Evolutionary conservation across 1,140 invertebrate species (phyloP).

Genomic region (Diuraphis noxia): DNA sequence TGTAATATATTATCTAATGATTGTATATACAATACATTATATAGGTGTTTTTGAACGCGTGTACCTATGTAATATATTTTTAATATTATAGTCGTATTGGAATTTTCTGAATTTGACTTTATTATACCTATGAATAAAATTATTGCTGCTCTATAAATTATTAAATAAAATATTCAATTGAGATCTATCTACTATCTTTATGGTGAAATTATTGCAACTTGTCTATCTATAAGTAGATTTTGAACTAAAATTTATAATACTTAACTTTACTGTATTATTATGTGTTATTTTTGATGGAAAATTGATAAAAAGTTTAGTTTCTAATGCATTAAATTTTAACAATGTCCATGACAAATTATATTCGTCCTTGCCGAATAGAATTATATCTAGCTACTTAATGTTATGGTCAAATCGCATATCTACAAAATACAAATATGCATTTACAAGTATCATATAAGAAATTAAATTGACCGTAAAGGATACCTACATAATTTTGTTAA

Average conservation of each 20-base stretch:
- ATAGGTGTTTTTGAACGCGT: background rate
- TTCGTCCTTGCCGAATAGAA: background rate
- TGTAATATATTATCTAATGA: slow-evolving; percentile 30
- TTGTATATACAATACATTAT: background rate
- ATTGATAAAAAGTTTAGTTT: background rate
- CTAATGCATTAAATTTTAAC: background rate
- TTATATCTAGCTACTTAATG: background rate
- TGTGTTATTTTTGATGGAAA: background rate
- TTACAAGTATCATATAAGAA: background rate
- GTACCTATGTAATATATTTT: background rate
- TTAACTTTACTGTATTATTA: background rate
- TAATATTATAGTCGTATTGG: no score
- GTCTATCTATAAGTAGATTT: background rate
- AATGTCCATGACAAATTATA: background rate
- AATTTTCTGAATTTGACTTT: background rate
- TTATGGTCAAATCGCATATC: background rate
- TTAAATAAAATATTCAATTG: background rate
- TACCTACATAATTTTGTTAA: background rate
- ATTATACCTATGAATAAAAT: background rate
- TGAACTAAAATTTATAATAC: background rate
- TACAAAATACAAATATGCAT: background rate
- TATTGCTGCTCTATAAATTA: background rate
- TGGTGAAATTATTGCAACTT: background rate
- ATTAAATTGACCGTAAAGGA: background rate
- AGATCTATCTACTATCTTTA: background rate